Percentiles rank a stretch among this genome's conserved stretches.
Evolutionary conservation across 2,113 vertebrate species (phyloP).

Genomic region (Sminthopsis crassicaudata): DNA sequence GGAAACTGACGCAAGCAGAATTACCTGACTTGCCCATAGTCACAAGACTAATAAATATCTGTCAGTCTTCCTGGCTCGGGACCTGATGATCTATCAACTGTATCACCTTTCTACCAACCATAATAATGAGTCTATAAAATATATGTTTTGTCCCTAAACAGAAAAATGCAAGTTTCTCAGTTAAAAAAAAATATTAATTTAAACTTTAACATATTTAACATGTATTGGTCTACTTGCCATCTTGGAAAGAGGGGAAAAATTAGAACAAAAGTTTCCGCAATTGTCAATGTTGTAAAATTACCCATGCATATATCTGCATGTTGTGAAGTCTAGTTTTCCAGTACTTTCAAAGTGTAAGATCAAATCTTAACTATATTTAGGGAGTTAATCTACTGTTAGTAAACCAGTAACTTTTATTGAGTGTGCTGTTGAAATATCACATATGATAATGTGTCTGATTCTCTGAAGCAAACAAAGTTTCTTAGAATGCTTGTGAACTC

Average conservation of each 20-base stretch:
- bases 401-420: not conserved
- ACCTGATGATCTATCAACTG: no score
- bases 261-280: no score
- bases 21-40: not conserved
- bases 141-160: not conserved
- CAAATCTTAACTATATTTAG: not conserved
- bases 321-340: not conserved
- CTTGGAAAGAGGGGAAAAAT: no score
- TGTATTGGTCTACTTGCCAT: no score
- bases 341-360: not conserved
- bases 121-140: not conserved
- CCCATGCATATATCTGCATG: no score
- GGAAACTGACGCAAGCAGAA: not conserved
- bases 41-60: not conserved
- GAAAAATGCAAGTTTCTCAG: slow-evolving; percentile 1
- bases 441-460: not conserved
- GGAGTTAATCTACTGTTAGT: not conserved
- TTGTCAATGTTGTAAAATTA: no score
- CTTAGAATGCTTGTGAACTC: not conserved
- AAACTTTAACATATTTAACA: no score
- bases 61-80: not conserved
- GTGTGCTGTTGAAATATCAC: not conserved
- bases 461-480: slow-evolving; percentile 3
- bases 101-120: not conserved
- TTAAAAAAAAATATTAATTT: no score